A percentile compares a stretch with the other conserved stretches of the same genome.
These are phyloP conservation scores for Melanotaenia duboulayi DNA, from an alignment of 2,113 vertebrate species.

Conservation along the genomic window DNA sequence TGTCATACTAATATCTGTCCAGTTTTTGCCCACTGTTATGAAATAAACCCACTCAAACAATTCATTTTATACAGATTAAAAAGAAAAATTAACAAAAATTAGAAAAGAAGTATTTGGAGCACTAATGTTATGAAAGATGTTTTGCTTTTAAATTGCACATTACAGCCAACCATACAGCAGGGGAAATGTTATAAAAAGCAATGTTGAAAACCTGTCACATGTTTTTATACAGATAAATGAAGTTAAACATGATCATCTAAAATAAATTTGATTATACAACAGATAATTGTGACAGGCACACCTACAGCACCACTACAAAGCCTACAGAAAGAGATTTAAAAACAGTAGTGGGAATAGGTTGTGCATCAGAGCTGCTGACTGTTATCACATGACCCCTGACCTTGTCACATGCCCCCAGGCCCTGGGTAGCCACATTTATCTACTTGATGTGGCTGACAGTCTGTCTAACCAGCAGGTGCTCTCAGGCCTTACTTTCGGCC, in stretches of 20 bases:
- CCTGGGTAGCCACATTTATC: conserved; percentile 61
- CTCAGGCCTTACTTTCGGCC: conserved; percentile 61
- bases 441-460: conserved; percentile 64
- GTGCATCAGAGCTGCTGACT: conserved; percentile 8
- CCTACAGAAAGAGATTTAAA: not conserved
- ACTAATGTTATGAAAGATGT: no score
- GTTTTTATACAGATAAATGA: no score
- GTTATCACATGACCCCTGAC: conserved; percentile 58
- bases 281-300: not conserved
- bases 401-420: conserved; percentile 42
- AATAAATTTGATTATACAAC: not conserved
- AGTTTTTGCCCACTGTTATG: not conserved
- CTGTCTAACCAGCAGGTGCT: conserved; percentile 76
- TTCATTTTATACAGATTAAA: no score
- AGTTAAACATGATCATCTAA: not conserved
- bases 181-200: no score
- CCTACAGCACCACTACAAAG: not conserved
- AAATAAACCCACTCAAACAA: no score
- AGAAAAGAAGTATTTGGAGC: no score
- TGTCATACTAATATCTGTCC: not conserved
- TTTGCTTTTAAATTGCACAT: no score
- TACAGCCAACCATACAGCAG: no score
- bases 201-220: no score
- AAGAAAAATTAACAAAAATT: no score
- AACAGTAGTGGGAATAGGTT: not conserved